Conservation (phyloP, 2,113 vertebrate genomes). For the Laterallus jamaicensis region DNA sequence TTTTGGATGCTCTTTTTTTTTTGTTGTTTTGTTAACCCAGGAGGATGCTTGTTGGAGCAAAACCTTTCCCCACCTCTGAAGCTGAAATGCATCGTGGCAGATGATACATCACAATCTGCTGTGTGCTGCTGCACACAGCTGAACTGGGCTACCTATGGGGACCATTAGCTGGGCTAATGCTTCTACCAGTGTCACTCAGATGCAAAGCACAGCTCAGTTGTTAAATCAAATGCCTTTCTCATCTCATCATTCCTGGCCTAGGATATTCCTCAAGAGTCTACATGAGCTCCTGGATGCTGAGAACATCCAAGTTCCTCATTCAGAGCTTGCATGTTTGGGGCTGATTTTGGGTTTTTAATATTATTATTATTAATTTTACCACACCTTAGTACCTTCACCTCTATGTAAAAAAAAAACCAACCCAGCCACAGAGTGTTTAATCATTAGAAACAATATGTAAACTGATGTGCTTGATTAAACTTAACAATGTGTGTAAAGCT, state of each 20-base stretch:
- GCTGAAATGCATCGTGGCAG: accelerated
- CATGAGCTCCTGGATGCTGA: neutral
- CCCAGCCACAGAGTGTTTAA: neutral
- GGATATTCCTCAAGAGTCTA: neutral
- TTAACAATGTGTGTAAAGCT: conserved; percentile 32
- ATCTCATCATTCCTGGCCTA: neutral
- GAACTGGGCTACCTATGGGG: neutral
- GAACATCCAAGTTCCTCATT: neutral
- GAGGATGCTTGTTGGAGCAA: accelerated
- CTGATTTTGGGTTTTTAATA: neutral
- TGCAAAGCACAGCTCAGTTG: neutral
- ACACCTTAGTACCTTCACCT: neutral
- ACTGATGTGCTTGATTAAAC: conserved; percentile 36
- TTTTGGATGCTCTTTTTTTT: accelerated
- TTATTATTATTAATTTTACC: neutral
- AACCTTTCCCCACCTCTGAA: neutral
- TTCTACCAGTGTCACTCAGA: neutral
- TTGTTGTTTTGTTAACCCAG: neutral
- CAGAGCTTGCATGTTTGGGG: accelerated
- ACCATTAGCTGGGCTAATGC: neutral
- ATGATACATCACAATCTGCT: accelerated
- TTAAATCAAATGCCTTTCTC: neutral
- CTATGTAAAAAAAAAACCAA: neutral
- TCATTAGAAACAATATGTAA: conserved; percentile 16
- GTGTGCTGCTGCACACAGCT: accelerated